Evolutionary conservation across 2,888 invertebrate genomes (phyloP).

Genomic region (Drosophila heteroneura): DNA sequence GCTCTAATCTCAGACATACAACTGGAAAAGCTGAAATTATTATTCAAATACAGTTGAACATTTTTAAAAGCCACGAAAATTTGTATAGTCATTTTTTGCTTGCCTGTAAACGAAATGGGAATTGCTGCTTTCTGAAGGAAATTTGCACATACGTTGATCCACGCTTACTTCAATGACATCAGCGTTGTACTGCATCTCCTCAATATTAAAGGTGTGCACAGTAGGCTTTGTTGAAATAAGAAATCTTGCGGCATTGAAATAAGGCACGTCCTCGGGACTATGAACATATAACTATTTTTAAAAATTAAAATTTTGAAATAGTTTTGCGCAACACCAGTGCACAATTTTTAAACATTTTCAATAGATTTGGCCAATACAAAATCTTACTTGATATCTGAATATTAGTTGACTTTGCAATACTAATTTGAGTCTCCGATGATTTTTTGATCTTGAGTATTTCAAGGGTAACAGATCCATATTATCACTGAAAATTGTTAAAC

Average conservation of each 20-base stretch:
- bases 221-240: slow-evolving; percentile 53
- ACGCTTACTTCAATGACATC: slow-evolving; percentile 69
- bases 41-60: neutral
- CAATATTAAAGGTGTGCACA: slow-evolving; percentile 65
- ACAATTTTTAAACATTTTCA: neutral
- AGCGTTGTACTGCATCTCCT: slow-evolving; percentile 72
- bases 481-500: slow-evolving; percentile 46
- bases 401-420: slow-evolving; percentile 48
- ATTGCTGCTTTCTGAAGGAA: slow-evolving; percentile 68
- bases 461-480: slow-evolving; percentile 62
- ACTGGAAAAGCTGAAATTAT: slow-evolving; percentile 66
- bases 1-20: slow-evolving; percentile 76
- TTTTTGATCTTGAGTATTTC: slow-evolving; percentile 64
- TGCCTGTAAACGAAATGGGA: slow-evolving; percentile 50
- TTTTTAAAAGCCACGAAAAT: neutral
- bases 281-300: slow-evolving; percentile 73
- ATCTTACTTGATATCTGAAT: slow-evolving; percentile 70
- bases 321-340: neutral
- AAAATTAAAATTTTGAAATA: neutral
- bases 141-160: slow-evolving; percentile 74
- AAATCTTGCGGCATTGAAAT: slow-evolving; percentile 71
- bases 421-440: slow-evolving; percentile 56
- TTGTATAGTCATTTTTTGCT: neutral
- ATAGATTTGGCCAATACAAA: neutral
- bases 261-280: slow-evolving; percentile 81